phyloP scores from a whole-genome alignment of 2,797 vertebrate genomes.

The Bradypodion pumilum region DNA sequence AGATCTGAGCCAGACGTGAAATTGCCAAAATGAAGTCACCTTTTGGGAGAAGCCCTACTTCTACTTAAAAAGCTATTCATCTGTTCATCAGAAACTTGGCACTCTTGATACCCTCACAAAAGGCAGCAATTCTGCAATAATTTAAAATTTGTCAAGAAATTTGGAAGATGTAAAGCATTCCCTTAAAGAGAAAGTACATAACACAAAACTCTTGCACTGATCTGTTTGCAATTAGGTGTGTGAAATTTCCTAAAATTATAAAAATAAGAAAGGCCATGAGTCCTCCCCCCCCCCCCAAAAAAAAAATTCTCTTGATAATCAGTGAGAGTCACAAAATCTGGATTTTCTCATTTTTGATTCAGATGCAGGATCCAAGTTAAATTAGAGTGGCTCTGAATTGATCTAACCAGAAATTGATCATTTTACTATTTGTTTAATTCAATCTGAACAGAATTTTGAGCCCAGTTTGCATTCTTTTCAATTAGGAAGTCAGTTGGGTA shows the following conservation, averaged over 20 bases:
- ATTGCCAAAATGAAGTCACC: too few species aligned
- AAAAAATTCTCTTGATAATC: not conserved
- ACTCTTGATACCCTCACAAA: not conserved
- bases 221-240: not conserved
- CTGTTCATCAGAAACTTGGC: too few species aligned
- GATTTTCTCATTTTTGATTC: not conserved
- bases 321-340: not conserved
- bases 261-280: too few species aligned
- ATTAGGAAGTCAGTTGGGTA: too few species aligned
- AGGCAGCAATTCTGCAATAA: not conserved
- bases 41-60: too few species aligned
- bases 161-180: not conserved
- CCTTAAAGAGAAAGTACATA: not conserved
- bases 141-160: not conserved
- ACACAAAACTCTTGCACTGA: not conserved
- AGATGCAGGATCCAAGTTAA: not conserved
- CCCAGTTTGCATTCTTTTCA: too few species aligned
- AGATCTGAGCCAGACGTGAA: too few species aligned
- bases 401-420: not conserved
- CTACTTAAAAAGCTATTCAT: too few species aligned
- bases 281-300: too few species aligned
- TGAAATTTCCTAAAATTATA: not conserved
- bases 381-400: not conserved
- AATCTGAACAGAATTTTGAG: not conserved
- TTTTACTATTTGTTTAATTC: not conserved